phyloP scores from a whole-genome alignment of 2,113 vertebrate genomes.

The Forbesichthys agassizii region DNA sequence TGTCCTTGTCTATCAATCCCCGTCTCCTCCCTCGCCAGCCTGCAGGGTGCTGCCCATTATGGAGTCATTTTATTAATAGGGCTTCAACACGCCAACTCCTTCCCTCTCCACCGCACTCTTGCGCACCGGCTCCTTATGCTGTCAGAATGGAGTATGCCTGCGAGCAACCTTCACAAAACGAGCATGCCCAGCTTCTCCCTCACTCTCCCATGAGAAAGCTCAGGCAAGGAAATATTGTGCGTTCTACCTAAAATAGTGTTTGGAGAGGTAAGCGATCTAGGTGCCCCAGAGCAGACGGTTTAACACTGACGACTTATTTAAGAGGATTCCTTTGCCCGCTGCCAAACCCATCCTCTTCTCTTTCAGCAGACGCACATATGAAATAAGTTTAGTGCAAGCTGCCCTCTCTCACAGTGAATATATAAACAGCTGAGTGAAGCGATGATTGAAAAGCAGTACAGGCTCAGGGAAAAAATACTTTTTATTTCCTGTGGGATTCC shows the following conservation, averaged over 20 bases:
- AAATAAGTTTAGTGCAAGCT: conserved; percentile 40
- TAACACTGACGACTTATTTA: conserved; percentile 77
- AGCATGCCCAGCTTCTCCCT: conserved; percentile 64
- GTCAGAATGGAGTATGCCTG: conserved; percentile 76
- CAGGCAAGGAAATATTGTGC: conserved; percentile 72
- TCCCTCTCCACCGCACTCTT: conserved; percentile 68
- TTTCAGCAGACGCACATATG: conserved; percentile 21
- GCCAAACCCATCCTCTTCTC: conserved; percentile 67
- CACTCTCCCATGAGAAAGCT: conserved; percentile 61
- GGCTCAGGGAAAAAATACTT: conserved; percentile 43
- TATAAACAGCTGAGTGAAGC: conserved; percentile 54
- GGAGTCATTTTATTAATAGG: conserved; percentile 77
- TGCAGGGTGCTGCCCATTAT: conserved; percentile 72
- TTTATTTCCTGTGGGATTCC: conserved; percentile 39
- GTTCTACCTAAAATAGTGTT: conserved; percentile 76
- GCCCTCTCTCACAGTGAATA: conserved; percentile 39
- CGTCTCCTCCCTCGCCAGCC: conserved; percentile 70
- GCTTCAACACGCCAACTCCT: conserved; percentile 40
- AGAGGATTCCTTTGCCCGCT: conserved; percentile 67
- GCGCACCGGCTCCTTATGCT: conserved; percentile 70
- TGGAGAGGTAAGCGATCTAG: conserved; percentile 76
- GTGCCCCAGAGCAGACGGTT: conserved; percentile 74
- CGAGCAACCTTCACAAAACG: conserved; percentile 69
- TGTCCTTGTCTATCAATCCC: conserved; percentile 70
- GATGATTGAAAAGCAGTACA: conserved; percentile 45